Evolutionary conservation across 2,888 invertebrate genomes (phyloP), one percentile per base, ranked within the genome.

Genomic region (Hoplodrina blanda): DNA sequence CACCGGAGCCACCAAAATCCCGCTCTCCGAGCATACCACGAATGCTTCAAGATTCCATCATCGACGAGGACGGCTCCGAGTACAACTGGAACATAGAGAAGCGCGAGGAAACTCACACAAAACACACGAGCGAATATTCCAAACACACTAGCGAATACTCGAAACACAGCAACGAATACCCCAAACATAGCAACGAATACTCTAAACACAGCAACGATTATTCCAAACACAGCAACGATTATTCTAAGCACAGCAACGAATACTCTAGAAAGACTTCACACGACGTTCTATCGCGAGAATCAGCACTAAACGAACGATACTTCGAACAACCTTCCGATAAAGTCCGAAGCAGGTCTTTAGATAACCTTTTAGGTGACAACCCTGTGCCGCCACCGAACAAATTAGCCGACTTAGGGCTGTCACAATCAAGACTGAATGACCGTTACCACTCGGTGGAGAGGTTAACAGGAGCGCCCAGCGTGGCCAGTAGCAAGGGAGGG

Each of bases 401-500:
- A 3, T 91, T 98, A 30, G 97, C 97, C 0, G 97, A 97, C 76
- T 91, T 98, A 75, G 98, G 98, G 2, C 92, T 99, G 52, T 98
- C 99, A 0, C 98, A 98, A 85, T 98, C 98, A 13, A 97, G 98
- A 65, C 93, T 99, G 8, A 99, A 99, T 90, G 98, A 98, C 78
- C 96, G 99, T 20, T 99, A 99, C 88, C 98, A 98, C 88, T 98
- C 98, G 7, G 97, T 98, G 44, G 98, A 98, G 90, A 96, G 97
- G 46, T 88, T 97, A 52, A 97, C 97, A 0, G 97, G 97, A 90
- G 97, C 97, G 73, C 96, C 97, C 0, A 96, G 97, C 67, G 94
- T 95, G 30, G 88, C 96, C 30, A 96, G 96, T 88, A 96, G 96
- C 67, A 96, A 96, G 84, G 96, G 97, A 81, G 96, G 94, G n/a